These are phyloP conservation scores for Melitaea cinxia DNA, from an alignment of 1,140 invertebrate species.

Conservation along the genomic window DNA sequence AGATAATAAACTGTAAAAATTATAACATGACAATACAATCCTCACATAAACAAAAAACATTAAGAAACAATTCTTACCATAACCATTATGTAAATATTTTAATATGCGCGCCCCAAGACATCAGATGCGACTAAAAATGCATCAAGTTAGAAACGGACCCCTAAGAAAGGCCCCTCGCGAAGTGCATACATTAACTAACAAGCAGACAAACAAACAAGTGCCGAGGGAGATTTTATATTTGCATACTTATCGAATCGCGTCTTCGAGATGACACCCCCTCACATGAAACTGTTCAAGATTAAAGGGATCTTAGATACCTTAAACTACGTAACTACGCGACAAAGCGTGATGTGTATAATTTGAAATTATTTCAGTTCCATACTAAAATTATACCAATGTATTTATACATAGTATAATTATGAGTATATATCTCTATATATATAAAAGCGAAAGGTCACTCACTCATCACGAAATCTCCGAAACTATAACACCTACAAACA, in stretches of 20 bases:
- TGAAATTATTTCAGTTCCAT: too few species aligned
- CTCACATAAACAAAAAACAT: background rate
- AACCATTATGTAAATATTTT: slow-evolving; percentile 4
- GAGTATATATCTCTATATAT: too few species aligned
- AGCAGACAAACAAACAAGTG: slow-evolving; percentile 34
- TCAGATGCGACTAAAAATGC: slow-evolving; percentile 12
- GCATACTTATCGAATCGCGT: slow-evolving; percentile 43
- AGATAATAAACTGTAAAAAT: too few species aligned
- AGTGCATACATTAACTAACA: slow-evolving; percentile 25
- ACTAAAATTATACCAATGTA: too few species aligned
- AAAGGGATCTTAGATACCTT: background rate
- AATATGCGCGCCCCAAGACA: background rate
- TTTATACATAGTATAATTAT: too few species aligned
- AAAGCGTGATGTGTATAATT: too few species aligned
- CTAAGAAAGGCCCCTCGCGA: background rate
- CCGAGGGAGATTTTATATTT: slow-evolving; percentile 36
- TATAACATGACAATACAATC: too few species aligned
- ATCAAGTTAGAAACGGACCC: background rate
- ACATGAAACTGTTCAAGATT: background rate
- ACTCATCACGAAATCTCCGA: too few species aligned
- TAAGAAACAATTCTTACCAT: background rate
- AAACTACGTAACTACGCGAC: background rate
- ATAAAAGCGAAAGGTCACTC: too few species aligned
- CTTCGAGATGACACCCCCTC: slow-evolving; percentile 12
- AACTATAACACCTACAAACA: too few species aligned